Evolutionary conservation across 2,888 invertebrate genomes (phyloP).

Genomic region (Megalurothrips usitatus): DNA sequence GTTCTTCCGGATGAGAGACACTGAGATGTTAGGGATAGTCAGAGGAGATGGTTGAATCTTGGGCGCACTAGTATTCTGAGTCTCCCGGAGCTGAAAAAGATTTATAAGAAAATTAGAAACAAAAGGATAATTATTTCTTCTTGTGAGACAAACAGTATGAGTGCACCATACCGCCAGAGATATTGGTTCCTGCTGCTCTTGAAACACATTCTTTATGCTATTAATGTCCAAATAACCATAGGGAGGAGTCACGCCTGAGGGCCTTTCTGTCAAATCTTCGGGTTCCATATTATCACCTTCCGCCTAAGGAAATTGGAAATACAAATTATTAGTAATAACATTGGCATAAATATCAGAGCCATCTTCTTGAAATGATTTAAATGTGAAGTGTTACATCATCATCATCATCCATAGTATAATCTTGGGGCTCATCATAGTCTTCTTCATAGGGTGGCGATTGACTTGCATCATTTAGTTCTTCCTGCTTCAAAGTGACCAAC

Average conservation of each 20-base stretch:
- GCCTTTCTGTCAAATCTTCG: background rate
- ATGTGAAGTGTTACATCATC: background rate
- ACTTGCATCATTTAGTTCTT: background rate
- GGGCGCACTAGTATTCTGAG: background rate
- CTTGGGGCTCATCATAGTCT: background rate
- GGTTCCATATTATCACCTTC: background rate
- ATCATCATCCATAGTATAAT: constrained; percentile 14
- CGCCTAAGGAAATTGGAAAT: background rate
- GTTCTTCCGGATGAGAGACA: background rate
- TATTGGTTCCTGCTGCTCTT: constrained; percentile 8
- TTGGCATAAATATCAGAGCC: background rate
- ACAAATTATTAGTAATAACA: background rate
- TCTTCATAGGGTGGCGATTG: background rate
- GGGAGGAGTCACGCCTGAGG: background rate
- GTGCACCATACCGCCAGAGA: background rate
- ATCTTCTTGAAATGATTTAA: background rate
- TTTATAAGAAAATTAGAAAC: background rate
- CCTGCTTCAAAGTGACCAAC: constrained; percentile 4
- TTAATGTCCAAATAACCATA: background rate
- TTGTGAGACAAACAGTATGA: background rate
- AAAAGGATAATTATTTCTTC: background rate
- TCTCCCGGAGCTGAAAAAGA: background rate
- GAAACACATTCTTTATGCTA: background rate
- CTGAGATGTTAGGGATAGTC: background rate
- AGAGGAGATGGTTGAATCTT: background rate